These are phyloP conservation scores for Papilio xuthus DNA, from an alignment of 1,140 invertebrate genomes.

Conservation along the genomic window DNA sequence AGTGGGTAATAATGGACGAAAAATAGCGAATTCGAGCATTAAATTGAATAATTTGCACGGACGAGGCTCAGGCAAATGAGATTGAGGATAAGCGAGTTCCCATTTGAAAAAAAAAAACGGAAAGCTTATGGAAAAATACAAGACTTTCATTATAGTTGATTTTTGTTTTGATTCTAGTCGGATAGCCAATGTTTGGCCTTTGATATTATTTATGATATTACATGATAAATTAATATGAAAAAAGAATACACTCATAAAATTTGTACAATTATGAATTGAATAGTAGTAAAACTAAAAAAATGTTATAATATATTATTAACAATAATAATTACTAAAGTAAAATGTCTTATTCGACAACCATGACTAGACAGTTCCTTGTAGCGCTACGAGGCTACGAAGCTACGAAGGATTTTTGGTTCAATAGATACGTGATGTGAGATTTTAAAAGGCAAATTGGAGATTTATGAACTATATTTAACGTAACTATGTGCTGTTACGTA, in stretches of 20 bases:
- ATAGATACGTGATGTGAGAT: slow-evolving; percentile 30
- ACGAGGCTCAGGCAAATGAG: slow-evolving; percentile 64
- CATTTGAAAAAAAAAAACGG: slow-evolving; percentile 54
- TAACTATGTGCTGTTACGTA: neutral
- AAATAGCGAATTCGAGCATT: slow-evolving; percentile 64
- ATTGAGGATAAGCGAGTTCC: slow-evolving; percentile 61
- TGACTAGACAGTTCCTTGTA: slow-evolving; percentile 25
- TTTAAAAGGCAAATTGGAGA: neutral
- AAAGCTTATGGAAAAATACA: slow-evolving; percentile 48
- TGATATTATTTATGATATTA: neutral
- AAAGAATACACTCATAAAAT: neutral
- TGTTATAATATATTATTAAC: neutral
- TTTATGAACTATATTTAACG: neutral
- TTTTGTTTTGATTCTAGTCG: slow-evolving; percentile 6
- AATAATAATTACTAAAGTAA: neutral
- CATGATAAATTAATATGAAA: too few species aligned
- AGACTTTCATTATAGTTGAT: slow-evolving; percentile 33
- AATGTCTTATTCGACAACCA: slow-evolving; percentile 16
- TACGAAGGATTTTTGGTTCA: slow-evolving; percentile 21
- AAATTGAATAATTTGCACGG: slow-evolving; percentile 68
- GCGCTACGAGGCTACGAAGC: slow-evolving; percentile 17
- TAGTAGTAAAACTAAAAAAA: neutral
- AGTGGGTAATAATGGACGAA: slow-evolving; percentile 63
- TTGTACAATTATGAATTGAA: neutral
- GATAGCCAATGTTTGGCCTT: neutral